phyloP scores from a whole-genome alignment of 2,797 vertebrate genomes.

The Cynopterus sphinx region DNA sequence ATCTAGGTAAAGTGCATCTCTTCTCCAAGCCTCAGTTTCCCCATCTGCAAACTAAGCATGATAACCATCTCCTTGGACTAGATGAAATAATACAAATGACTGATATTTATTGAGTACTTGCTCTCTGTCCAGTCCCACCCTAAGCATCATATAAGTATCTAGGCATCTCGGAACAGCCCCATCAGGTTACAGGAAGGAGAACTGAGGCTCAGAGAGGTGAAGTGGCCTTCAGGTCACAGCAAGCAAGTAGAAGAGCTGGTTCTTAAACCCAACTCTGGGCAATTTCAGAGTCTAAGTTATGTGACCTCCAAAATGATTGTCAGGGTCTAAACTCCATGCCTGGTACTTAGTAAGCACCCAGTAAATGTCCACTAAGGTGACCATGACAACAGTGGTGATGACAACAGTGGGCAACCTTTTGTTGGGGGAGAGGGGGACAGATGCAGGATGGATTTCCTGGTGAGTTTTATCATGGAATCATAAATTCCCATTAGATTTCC shows the following conservation, averaged over 20 bases:
- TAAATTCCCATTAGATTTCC: slow-evolving; percentile 50
- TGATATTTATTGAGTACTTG: background rate
- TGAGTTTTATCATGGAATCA: background rate
- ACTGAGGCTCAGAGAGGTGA: background rate
- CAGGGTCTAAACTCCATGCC: background rate
- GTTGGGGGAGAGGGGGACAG: background rate
- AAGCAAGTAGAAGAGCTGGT: background rate
- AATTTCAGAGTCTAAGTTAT: background rate
- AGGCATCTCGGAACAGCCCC: background rate
- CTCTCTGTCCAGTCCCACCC: background rate
- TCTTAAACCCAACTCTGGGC: background rate
- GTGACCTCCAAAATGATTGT: background rate
- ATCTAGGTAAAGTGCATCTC: background rate
- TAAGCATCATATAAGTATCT: background rate
- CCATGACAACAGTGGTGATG: background rate
- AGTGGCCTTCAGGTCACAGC: background rate
- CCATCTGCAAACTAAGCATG: background rate
- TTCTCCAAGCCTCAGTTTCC: slow-evolving; percentile 8
- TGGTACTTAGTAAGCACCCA: background rate
- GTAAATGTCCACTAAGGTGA: background rate
- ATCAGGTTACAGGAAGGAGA: background rate
- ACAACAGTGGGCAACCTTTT: background rate
- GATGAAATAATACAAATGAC: background rate
- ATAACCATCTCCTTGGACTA: background rate
- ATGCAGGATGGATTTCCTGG: slow-evolving; percentile 12